Evolutionary conservation across 1,140 invertebrate genomes (phyloP).

Genomic region (Lethrus apterus): DNA sequence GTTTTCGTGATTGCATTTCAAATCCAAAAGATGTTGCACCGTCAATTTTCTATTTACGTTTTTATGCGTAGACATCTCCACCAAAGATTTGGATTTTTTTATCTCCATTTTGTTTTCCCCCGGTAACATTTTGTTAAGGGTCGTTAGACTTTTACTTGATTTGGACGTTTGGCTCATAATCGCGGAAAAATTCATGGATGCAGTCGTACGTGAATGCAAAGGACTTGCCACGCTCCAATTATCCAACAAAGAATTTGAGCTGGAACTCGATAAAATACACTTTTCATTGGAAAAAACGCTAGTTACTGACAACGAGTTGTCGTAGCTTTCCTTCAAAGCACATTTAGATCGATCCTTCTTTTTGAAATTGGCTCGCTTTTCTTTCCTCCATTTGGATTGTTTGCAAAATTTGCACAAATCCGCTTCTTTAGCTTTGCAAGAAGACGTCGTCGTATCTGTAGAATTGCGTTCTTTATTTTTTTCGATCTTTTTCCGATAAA

Average conservation of each 20-base stretch:
- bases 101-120: not conserved
- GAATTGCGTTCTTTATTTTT: no score
- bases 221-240: slow-evolving; percentile 9
- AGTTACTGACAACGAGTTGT: no score
- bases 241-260: not conserved
- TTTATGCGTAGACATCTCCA: slow-evolving; percentile 1
- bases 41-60: not conserved
- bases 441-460: not conserved
- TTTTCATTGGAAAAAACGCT: no score
- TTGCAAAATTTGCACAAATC: no score
- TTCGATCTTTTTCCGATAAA: no score
- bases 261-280: no score
- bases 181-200: slow-evolving; percentile 4
- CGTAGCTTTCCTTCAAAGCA: no score
- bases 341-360: no score
- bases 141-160: not conserved
- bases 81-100: not conserved
- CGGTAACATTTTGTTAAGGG: not conserved
- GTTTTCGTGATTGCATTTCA: not conserved
- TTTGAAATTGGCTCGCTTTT: no score
- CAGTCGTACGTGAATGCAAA: slow-evolving; percentile 4
- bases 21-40: not conserved
- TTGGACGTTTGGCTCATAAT: not conserved
- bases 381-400: no score
- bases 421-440: not conserved